A percentile compares a stretch with the other conserved stretches of the same genome.
These are phyloP conservation scores for Rhagologus leucostigma DNA, from an alignment of 2,113 vertebrate species.

Conservation along the genomic window DNA sequence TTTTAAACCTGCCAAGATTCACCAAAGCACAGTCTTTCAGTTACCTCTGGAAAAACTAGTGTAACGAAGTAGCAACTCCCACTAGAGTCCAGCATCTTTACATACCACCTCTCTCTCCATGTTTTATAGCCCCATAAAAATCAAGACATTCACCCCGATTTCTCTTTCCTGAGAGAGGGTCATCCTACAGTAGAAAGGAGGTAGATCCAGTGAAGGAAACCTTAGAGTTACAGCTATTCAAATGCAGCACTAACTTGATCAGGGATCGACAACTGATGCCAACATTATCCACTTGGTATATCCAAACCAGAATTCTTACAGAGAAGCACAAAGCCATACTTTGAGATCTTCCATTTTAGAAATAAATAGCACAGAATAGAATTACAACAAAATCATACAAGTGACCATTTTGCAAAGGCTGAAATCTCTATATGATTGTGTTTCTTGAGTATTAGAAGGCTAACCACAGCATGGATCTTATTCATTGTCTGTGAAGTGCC, in stretches of 20 bases:
- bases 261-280: neutral
- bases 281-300: neutral
- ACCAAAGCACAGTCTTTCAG: neutral
- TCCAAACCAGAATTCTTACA: neutral
- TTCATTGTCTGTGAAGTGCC: neutral
- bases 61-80: neutral
- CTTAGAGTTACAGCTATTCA: neutral
- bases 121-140: neutral
- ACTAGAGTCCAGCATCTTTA: neutral
- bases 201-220: neutral
- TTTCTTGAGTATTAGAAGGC: neutral
- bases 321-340: neutral
- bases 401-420: neutral
- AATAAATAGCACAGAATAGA: neutral
- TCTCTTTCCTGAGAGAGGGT: neutral
- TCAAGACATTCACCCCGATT: neutral
- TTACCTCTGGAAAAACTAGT: neutral
- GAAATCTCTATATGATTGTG: neutral
- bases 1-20: neutral
- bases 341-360: neutral
- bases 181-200: neutral
- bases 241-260: neutral
- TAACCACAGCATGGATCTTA: neutral
- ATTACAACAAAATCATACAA: neutral
- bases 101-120: neutral